phyloP scores from a whole-genome alignment of 2,113 vertebrate genomes.

The Oriolus oriolus region DNA sequence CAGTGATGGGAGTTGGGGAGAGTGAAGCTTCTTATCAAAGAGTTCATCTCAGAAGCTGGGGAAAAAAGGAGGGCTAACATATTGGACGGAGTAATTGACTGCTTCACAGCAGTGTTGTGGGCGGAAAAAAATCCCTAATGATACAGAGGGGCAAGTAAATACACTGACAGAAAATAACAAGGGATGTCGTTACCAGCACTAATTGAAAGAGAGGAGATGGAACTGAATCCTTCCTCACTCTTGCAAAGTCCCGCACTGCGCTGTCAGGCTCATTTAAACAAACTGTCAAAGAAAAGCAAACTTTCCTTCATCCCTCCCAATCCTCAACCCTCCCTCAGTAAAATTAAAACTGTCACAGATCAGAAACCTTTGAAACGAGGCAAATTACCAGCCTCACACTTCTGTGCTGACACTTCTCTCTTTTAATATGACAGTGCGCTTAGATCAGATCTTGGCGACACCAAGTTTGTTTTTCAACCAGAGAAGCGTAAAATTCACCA shows the following conservation, averaged over 20 bases:
- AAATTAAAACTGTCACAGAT: not conserved
- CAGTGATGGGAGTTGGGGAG: not conserved
- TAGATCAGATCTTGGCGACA: not conserved
- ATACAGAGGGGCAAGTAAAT: slow-evolving; percentile 54
- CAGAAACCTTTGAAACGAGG: not conserved
- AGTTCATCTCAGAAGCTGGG: slow-evolving; percentile 46
- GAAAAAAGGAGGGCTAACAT: slow-evolving; percentile 32
- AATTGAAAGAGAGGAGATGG: slow-evolving; percentile 49
- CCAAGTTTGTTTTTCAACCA: not conserved
- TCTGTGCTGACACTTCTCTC: not conserved
- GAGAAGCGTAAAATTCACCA: not conserved
- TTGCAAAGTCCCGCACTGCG: not conserved
- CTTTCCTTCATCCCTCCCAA: slow-evolving; percentile 21
- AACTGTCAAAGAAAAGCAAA: slow-evolving; percentile 29
- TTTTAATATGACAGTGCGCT: not conserved
- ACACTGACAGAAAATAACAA: slow-evolving; percentile 56
- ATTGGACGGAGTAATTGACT: slow-evolving; percentile 52
- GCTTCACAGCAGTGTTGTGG: slow-evolving; percentile 61
- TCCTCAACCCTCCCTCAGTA: not conserved
- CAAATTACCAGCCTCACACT: not conserved
- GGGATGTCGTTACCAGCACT: slow-evolving; percentile 15
- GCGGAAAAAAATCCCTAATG: slow-evolving; percentile 43
- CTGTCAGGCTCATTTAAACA: slow-evolving; percentile 38
- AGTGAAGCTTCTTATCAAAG: not conserved
- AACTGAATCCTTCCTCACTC: slow-evolving; percentile 31